A percentile compares a stretch with the other conserved stretches of the same genome.
Evolutionary conservation across 2,888 invertebrate genomes (phyloP).

Genomic region (Ashinkailepas kermadecensis): DNA sequence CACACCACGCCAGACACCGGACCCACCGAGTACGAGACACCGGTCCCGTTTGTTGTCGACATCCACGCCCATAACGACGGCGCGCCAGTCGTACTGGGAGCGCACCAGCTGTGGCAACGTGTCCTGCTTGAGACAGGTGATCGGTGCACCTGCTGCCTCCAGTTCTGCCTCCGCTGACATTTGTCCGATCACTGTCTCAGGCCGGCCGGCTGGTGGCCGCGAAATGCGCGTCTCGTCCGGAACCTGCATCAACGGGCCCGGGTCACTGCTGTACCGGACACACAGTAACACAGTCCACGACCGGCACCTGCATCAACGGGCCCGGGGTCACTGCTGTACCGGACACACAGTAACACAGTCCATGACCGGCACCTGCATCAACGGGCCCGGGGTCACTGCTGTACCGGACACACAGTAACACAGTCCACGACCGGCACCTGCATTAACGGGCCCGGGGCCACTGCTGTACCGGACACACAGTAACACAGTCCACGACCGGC

Average conservation of each 20-base stretch:
- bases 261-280: no score
- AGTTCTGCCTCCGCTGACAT: background rate
- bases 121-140: constrained; percentile 20
- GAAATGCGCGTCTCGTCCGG: background rate
- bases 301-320: no score
- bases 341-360: no score
- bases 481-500: no score
- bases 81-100: constrained; percentile 59
- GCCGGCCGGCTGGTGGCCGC: background rate
- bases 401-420: no score
- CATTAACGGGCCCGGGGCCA: no score
- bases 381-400: no score
- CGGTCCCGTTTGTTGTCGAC: constrained; percentile 31
- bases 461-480: no score
- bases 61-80: constrained; percentile 47
- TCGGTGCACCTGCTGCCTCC: background rate
- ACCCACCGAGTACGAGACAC: constrained; percentile 33
- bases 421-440: no score
- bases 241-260: background rate
- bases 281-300: no score
- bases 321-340: no score
- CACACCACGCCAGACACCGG: background rate
- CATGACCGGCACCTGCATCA: no score
- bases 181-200: background rate
- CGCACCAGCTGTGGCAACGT: constrained; percentile 31